A percentile compares a stretch with the other conserved stretches of the same genome.
These are phyloP conservation scores for Morone saxatilis DNA, from an alignment of 2,113 vertebrate genomes.

Conservation along the genomic window DNA sequence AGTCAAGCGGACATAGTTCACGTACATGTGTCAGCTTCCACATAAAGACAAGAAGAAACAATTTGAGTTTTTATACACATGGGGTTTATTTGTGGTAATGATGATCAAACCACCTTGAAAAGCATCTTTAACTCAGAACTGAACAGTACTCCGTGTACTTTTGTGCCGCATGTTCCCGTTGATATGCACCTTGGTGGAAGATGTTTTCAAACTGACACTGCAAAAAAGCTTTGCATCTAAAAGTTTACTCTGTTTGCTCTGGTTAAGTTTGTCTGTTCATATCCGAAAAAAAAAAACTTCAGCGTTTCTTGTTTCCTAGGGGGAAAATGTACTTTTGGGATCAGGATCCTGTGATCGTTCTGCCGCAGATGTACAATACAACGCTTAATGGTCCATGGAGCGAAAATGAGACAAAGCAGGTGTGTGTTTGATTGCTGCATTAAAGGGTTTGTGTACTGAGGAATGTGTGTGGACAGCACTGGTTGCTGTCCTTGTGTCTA, in stretches of 20 bases:
- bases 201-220: slow-evolving; percentile 8
- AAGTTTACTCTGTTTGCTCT: slow-evolving; percentile 8
- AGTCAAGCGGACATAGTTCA: slow-evolving; percentile 1
- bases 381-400: slow-evolving; percentile 42
- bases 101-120: neutral
- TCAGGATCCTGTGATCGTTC: slow-evolving; percentile 47
- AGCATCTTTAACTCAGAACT: neutral
- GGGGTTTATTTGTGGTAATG: slow-evolving; percentile 22
- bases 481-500: slow-evolving; percentile 76
- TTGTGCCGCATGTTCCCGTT: neutral
- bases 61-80: neutral
- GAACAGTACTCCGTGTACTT: neutral
- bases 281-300: neutral
- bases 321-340: slow-evolving; percentile 7
- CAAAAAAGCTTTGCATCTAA: neutral
- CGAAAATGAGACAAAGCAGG: slow-evolving; percentile 52
- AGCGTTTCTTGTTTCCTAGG: slow-evolving; percentile 13
- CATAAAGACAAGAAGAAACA: neutral
- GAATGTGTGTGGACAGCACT: slow-evolving; percentile 79
- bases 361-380: slow-evolving; percentile 30
- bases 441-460: slow-evolving; percentile 64
- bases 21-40: neutral
- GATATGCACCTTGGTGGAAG: neutral
- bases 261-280: neutral
- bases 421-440: slow-evolving; percentile 64